Evolutionary conservation across 2,113 vertebrate species (phyloP).

Genomic region (Engystomops pustulosus): DNA sequence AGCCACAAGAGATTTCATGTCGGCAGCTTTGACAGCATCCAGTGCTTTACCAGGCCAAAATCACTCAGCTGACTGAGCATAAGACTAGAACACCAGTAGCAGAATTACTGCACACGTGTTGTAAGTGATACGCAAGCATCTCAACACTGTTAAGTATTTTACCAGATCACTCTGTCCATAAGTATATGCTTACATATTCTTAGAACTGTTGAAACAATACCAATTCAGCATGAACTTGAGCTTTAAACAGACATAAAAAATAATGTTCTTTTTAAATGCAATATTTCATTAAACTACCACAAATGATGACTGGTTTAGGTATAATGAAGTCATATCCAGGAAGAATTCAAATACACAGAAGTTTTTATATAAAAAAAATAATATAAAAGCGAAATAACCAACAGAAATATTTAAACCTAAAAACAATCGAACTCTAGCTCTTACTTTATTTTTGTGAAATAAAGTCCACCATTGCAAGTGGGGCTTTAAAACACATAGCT

Average conservation of each 20-base stretch:
- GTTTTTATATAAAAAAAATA: conserved; percentile 65
- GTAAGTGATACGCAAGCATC: conserved; percentile 65
- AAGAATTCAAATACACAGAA: background rate
- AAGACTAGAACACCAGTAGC: conserved; percentile 65
- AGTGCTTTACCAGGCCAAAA: conserved; percentile 66
- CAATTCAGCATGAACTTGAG: conserved; percentile 23
- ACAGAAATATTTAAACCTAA: no score
- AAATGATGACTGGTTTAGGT: background rate
- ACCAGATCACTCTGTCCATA: conserved; percentile 60
- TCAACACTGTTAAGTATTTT: conserved; percentile 65
- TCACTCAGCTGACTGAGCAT: conserved; percentile 68
- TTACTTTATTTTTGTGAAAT: no score
- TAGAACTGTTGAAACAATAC: conserved; percentile 50
- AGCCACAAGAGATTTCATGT: conserved; percentile 54
- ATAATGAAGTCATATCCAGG: background rate
- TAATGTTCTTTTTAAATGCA: conserved; percentile 29
- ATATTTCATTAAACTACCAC: conserved; percentile 15
- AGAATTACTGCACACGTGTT: conserved; percentile 55
- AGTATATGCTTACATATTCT: conserved; percentile 39
- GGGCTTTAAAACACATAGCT: no score
- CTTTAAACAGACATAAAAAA: conserved; percentile 9
- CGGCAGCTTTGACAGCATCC: conserved; percentile 59
- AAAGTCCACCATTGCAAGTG: no score
- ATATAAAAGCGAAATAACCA: no score
- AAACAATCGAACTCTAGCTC: no score